These are phyloP conservation scores for Acleris holmiana DNA, from an alignment of 2,888 invertebrate species.

Conservation along the genomic window DNA sequence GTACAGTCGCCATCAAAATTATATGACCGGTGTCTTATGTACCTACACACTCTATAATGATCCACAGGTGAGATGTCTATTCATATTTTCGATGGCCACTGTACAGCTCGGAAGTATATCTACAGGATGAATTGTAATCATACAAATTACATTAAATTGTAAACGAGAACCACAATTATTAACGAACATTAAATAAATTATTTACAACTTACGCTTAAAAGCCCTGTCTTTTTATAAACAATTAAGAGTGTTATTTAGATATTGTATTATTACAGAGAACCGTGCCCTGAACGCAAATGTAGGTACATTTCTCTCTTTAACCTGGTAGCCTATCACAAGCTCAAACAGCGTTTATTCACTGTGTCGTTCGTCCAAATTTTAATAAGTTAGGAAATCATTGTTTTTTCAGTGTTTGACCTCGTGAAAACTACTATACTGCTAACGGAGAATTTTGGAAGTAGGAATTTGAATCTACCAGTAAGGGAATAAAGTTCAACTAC, in stretches of 20 bases:
- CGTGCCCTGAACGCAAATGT: no score
- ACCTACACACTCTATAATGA: neutral
- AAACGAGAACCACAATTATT: conserved; percentile 43
- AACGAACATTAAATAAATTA: conserved; percentile 52
- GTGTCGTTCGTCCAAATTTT: no score
- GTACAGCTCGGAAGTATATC: conserved; percentile 19
- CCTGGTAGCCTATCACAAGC: no score
- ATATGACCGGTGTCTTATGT: neutral
- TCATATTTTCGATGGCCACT: neutral
- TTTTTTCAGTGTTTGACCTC: no score
- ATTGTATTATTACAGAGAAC: no score
- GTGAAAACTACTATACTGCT: no score
- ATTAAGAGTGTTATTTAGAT: conserved; percentile 13
- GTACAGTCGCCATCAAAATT: conserved; percentile 14
- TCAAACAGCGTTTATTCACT: no score
- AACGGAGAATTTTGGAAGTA: no score
- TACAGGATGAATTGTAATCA: conserved; percentile 31
- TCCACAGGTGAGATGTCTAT: neutral
- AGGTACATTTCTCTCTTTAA: no score
- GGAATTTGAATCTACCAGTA: no score
- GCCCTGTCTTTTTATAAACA: conserved; percentile 55
- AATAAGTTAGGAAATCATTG: no score
- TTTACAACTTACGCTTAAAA: conserved; percentile 54
- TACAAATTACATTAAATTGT: conserved; percentile 33
- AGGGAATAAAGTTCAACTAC: no score